These are phyloP conservation scores for Eurystomus glaucurus DNA, from an alignment of 2,797 vertebrate genomes.

Conservation along the genomic window DNA sequence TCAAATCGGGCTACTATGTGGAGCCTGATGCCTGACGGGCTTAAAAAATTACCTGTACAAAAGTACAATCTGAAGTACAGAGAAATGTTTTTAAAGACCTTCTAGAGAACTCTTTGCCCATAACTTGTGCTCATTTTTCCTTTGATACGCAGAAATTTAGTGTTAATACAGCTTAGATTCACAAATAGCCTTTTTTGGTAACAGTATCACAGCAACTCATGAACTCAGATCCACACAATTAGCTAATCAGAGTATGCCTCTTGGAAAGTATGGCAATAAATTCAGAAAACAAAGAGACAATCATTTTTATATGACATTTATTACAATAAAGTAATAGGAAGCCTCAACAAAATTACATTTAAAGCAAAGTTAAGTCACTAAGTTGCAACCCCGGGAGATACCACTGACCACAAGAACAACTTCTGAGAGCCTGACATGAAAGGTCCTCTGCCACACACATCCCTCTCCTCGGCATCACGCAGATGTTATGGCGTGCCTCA, in stretches of 20 bases:
- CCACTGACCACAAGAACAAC: background rate
- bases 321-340: background rate
- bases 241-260: background rate
- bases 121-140: background rate
- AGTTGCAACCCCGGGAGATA: background rate
- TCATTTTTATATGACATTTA: background rate
- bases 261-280: background rate
- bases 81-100: background rate
- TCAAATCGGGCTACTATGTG: background rate
- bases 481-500: background rate
- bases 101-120: background rate
- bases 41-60: background rate
- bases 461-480: fast-evolving
- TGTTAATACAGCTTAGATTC: background rate
- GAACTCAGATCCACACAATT: background rate
- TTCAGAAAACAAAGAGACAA: background rate
- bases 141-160: background rate
- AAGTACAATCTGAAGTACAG: background rate
- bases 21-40: background rate
- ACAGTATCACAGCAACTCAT: background rate
- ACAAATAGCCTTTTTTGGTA: background rate
- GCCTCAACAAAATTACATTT: background rate
- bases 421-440: background rate
- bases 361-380: background rate
- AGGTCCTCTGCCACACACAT: background rate